These are phyloP conservation scores for Vireo altiloquus DNA, from an alignment of 2,113 vertebrate genomes.

Conservation along the genomic window DNA sequence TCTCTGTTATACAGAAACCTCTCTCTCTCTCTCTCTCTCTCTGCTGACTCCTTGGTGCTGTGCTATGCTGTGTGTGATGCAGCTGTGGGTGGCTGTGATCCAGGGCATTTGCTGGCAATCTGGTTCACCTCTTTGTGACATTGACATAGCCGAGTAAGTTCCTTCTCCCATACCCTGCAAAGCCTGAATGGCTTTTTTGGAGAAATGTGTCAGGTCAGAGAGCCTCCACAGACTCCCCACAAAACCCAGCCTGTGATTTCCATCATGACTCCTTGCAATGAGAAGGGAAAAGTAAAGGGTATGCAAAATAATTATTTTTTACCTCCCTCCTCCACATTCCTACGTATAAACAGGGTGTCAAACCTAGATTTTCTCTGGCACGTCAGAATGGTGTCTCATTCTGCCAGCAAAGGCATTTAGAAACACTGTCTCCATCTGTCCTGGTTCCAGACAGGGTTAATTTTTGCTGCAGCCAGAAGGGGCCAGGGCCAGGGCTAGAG, in stretches of 20 bases:
- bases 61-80: not conserved
- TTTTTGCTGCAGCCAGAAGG: not conserved
- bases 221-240: conserved; percentile 55
- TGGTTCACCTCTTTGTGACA: not conserved
- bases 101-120: not conserved
- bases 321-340: not conserved
- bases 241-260: conserved; percentile 65
- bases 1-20: not conserved
- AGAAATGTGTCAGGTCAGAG: conserved; percentile 66
- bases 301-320: not conserved
- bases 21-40: not conserved
- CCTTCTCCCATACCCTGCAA: conserved; percentile 52
- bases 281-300: not conserved
- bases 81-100: not conserved
- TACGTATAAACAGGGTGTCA: not conserved
- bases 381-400: not conserved
- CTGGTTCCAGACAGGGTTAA: not conserved
- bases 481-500: not conserved
- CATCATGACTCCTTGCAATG: conserved; percentile 67
- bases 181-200: conserved; percentile 66
- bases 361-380: not conserved
- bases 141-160: not conserved
- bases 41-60: not conserved
- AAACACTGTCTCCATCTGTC: not conserved
- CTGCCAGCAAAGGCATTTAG: not conserved